Evolutionary conservation across 2,113 vertebrate species (phyloP).

Genomic region (Amblyornis subalaris): DNA sequence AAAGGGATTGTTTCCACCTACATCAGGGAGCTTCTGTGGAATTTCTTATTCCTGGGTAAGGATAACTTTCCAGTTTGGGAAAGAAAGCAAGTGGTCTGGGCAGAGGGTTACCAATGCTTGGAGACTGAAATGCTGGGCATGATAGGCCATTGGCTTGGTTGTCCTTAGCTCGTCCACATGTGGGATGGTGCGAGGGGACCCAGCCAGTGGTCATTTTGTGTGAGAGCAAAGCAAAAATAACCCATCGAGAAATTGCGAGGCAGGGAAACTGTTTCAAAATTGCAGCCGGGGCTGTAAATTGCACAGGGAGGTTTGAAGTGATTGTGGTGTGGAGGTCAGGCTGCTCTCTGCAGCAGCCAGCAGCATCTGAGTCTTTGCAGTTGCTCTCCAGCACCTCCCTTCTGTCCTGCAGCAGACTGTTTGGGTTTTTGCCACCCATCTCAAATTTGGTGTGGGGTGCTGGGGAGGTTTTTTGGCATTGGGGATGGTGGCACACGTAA

Average conservation of each 20-base stretch:
- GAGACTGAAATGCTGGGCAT: neutral
- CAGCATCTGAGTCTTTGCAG: neutral
- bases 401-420: neutral
- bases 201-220: neutral
- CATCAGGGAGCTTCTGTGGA: neutral
- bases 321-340: neutral
- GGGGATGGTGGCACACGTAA: accelerated
- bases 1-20: neutral
- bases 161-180: neutral
- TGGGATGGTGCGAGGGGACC: neutral
- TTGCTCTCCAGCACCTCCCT: neutral
- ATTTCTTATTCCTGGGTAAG: neutral
- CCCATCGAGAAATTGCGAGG: accelerated
- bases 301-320: neutral
- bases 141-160: neutral
- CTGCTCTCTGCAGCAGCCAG: neutral
- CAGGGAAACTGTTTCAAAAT: neutral
- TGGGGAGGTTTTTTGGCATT: neutral
- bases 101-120: accelerated
- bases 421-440: neutral
- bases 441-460: neutral
- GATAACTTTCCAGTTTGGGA: neutral
- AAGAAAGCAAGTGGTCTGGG: neutral
- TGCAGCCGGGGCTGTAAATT: neutral
- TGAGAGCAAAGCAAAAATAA: neutral